Evolutionary conservation across 92 coral and sea anemone species (phyloP).

Genomic region (Zoanthus sansibaricus): DNA sequence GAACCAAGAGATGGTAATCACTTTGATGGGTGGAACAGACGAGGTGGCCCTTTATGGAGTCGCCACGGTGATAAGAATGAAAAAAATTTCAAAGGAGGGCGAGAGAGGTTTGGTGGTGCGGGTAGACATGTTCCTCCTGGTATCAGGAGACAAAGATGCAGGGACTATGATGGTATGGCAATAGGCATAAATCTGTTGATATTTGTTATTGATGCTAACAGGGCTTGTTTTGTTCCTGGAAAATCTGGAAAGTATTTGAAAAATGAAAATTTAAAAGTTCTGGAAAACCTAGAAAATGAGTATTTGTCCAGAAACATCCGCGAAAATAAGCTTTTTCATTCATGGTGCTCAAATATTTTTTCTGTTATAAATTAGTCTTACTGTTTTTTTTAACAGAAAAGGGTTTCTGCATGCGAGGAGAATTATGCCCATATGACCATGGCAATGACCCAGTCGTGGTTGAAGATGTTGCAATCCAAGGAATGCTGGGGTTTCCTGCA

Average conservation of each 20-base stretch:
- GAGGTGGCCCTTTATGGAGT: slow-evolving; percentile 18
- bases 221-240: too few relatives aligned
- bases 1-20: slow-evolving; percentile 48
- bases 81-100: background rate
- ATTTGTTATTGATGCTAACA: too few relatives aligned
- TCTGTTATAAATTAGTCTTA: background rate
- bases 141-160: slow-evolving; percentile 80
- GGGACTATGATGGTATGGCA: slow-evolving; percentile 95
- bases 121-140: slow-evolving; percentile 65
- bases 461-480: slow-evolving; percentile 89
- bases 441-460: slow-evolving; percentile 98
- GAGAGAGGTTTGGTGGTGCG: slow-evolving; percentile 64
- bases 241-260: too few relatives aligned
- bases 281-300: too few relatives aligned
- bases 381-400: slow-evolving; percentile 74
- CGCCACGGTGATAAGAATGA: slow-evolving; percentile 37
- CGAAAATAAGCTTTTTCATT: too few relatives aligned
- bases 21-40: slow-evolving; percentile 41
- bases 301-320: too few relatives aligned
- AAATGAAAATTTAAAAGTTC: too few relatives aligned
- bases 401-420: slow-evolving; percentile 98
- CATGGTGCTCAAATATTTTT: too few relatives aligned
- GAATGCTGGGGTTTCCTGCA: slow-evolving; percentile 86
- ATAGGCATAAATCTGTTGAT: too few relatives aligned
- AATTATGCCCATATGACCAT: slow-evolving; percentile 95